Conservation (phyloP, 2,113 vertebrate species). For the Pelvicachromis taeniatus region DNA sequence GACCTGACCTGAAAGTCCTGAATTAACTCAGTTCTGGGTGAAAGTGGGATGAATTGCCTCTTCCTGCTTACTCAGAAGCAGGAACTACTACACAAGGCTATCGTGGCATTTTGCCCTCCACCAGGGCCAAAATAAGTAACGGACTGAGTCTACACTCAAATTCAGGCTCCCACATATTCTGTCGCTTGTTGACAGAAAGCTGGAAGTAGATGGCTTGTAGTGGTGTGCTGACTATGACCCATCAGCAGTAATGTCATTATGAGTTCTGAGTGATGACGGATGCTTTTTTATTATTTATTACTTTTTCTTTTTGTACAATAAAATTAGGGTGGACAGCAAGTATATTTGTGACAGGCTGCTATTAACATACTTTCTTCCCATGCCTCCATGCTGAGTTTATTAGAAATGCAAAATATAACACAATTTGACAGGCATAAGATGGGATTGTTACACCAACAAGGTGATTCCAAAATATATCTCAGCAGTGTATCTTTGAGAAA, state of each 20-base stretch:
- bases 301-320: not conserved
- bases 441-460: not conserved
- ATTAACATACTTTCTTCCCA: not conserved
- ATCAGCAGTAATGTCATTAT: not conserved
- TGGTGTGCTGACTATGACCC: not conserved
- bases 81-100: conserved; percentile 14
- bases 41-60: conserved; percentile 14
- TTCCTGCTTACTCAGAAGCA: conserved; percentile 36
- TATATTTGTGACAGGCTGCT: not conserved
- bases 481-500: not conserved
- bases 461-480: not conserved
- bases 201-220: not conserved
- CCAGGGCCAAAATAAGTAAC: conserved; percentile 38
- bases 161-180: conserved; percentile 28
- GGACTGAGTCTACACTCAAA: conserved; percentile 21
- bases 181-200: conserved; percentile 37
- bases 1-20: conserved; percentile 9
- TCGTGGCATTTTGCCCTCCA: conserved; percentile 18
- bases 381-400: not conserved
- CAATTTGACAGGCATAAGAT: not conserved
- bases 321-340: not conserved
- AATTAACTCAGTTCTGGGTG: conserved; percentile 26
- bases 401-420: not conserved
- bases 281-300: not conserved
- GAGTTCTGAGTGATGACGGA: not conserved